Conservation (phyloP, 2,113 vertebrate species). For the Cyprinodon tularosa region DNA sequence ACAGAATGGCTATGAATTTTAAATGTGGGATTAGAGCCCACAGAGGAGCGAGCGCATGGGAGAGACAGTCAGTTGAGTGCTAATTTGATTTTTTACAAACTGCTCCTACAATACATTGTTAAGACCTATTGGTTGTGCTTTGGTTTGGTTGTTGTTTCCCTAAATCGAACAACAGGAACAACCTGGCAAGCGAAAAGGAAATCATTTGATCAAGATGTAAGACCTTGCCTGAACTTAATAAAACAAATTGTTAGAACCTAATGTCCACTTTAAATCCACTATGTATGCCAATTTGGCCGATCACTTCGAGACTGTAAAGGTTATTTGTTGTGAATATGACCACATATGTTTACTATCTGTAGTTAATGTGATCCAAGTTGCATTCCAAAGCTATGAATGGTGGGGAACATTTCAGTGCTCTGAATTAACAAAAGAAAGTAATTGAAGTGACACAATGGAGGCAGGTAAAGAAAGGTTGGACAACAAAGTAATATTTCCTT, state of each 20-base stretch:
- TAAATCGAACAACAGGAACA: conserved; percentile 38
- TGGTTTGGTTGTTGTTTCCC: conserved; percentile 15
- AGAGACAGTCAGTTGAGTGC: conserved; percentile 65
- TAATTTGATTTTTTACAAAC: conserved; percentile 72
- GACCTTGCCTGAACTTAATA: neutral
- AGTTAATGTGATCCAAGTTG: neutral
- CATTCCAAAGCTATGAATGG: neutral
- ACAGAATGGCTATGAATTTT: conserved; percentile 79
- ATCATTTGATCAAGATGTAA: conserved; percentile 33
- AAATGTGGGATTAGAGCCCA: conserved; percentile 75
- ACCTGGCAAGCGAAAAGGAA: conserved; percentile 38
- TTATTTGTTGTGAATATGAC: neutral
- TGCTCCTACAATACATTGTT: conserved; percentile 50
- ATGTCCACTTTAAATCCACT: conserved; percentile 15
- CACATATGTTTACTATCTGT: neutral
- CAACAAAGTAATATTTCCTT: too few relatives aligned
- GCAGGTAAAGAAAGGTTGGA: too few relatives aligned
- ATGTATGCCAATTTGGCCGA: neutral
- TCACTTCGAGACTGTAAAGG: neutral
- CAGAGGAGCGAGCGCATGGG: conserved; percentile 65
- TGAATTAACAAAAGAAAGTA: too few relatives aligned
- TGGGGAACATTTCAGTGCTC: too few relatives aligned
- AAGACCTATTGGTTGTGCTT: conserved; percentile 41
- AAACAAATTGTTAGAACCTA: neutral
- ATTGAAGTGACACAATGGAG: too few relatives aligned